phyloP scores from a whole-genome alignment of 2,888 invertebrate genomes.

The Macrophya alboannulata region DNA sequence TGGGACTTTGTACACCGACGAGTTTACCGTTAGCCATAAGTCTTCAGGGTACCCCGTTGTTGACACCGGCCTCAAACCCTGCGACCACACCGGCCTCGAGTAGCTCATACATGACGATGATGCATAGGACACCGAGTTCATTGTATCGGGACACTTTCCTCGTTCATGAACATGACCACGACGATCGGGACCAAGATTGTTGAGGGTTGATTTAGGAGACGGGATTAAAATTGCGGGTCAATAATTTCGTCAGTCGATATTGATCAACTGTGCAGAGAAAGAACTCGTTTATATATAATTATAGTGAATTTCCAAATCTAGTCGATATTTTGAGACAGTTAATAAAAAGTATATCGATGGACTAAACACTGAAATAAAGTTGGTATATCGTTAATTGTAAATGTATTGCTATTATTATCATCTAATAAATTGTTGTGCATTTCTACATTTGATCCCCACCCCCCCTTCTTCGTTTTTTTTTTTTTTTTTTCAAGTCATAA shows the following conservation, averaged over 20 bases:
- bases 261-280: neutral
- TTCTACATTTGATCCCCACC: neutral
- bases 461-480: too few relatives aligned
- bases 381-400: neutral
- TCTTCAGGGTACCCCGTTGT: slow-evolving; percentile 85
- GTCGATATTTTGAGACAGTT: neutral
- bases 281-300: neutral
- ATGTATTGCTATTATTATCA: neutral
- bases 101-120: slow-evolving; percentile 74
- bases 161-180: slow-evolving; percentile 67
- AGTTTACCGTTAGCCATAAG: slow-evolving; percentile 90
- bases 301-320: neutral
- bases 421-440: neutral
- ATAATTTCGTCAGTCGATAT: neutral
- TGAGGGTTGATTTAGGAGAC: neutral
- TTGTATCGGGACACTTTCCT: slow-evolving; percentile 71
- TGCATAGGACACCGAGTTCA: slow-evolving; percentile 70
- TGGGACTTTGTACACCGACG: slow-evolving; percentile 88
- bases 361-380: neutral
- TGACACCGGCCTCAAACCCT: slow-evolving; percentile 70
- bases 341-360: neutral
- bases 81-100: slow-evolving; percentile 72
- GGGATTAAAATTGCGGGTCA: neutral
- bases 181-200: slow-evolving; percentile 25
- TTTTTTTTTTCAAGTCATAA: neutral